Conservation (phyloP, 2,797 vertebrate genomes). For the Coluber constrictor region DNA sequence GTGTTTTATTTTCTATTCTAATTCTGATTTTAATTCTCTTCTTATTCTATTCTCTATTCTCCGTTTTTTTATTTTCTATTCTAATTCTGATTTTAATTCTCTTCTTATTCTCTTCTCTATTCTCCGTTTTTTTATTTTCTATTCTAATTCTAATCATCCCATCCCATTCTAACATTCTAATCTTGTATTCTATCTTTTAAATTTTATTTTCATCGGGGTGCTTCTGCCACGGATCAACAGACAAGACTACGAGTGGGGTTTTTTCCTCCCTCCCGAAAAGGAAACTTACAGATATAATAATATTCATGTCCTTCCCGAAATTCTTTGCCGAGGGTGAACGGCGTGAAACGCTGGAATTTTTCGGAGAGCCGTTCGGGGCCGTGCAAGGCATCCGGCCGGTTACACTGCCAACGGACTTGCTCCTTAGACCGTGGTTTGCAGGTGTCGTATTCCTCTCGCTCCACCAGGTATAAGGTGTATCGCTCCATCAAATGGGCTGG, state of each 20-base stretch:
- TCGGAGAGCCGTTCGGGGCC: slow-evolving; percentile 91
- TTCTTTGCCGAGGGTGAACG: slow-evolving; percentile 92
- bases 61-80: too few species aligned
- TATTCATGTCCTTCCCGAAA: slow-evolving; percentile 91
- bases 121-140: too few species aligned
- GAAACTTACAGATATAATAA: slow-evolving; percentile 93
- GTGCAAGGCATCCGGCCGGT: slow-evolving; percentile 82
- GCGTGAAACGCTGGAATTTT: slow-evolving; percentile 94
- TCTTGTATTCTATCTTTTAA: neutral
- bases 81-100: too few species aligned
- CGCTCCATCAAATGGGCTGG: slow-evolving; percentile 77
- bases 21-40: too few species aligned
- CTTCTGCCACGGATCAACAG: neutral
- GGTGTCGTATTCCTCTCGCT: slow-evolving; percentile 78
- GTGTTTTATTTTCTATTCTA: too few species aligned
- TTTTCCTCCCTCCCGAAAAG: fast-evolving
- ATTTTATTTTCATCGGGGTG: neutral
- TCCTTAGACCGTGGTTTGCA: slow-evolving; percentile 87
- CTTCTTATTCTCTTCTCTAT: too few species aligned
- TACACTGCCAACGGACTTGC: slow-evolving; percentile 92
- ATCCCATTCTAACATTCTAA: too few species aligned
- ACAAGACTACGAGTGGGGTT: fast-evolving
- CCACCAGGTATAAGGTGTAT: slow-evolving; percentile 92
- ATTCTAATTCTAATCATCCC: too few species aligned
- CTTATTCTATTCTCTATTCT: too few species aligned